Base-by-base conservation (phyloP, 2,113 vertebrate genomes). In the Gambusia affinis region DNA sequence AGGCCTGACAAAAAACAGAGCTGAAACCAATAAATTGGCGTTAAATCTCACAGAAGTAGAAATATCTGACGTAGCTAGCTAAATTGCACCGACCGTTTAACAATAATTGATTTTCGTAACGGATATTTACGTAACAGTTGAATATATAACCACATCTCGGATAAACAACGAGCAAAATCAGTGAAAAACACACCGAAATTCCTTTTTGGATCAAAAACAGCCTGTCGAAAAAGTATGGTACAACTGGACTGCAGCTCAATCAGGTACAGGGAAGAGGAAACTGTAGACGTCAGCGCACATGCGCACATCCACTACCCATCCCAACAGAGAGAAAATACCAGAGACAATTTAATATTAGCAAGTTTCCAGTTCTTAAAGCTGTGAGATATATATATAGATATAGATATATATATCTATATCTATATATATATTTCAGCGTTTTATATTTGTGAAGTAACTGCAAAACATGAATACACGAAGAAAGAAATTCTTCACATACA, bases 171-270 rank as follows among this genome's bases (percentile, higher is more conserved):
- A 4, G 22, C 64, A 2, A 60, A 5, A 61, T 24, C 2, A 30
- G 2, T 0, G 1, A n/a, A 0, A 3, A 57, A 77, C 89, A 88
- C 74, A 93, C 90, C 84, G 71, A 86, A 91, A 83, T 90, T 84
- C 67, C 84, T 82, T 84, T 76, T 69, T 67, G 37, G 70, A 33
- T 73, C 78, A 90, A 93, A 85, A 92, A 85, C 87, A 71, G 71
- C 73, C 37, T 33, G 85, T 47, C 30, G 83, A 84, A 85, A 69
- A 83, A 72, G 86, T 84, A 42, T 64, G 84, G 73, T 44, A 81
- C 51, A 63, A 64, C 73, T 54, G 61, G n/a, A 29, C 39, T 62
- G 39, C 10, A 47, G 6, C 28, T 60, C 62, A 60, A 69, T 29
- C 57, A 57, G 60, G 24, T 28, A 51, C 62, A 51, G 44, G 19